Base-by-base conservation (phyloP, 2,888 invertebrate species). In the Dendrolimus houi region DNA sequence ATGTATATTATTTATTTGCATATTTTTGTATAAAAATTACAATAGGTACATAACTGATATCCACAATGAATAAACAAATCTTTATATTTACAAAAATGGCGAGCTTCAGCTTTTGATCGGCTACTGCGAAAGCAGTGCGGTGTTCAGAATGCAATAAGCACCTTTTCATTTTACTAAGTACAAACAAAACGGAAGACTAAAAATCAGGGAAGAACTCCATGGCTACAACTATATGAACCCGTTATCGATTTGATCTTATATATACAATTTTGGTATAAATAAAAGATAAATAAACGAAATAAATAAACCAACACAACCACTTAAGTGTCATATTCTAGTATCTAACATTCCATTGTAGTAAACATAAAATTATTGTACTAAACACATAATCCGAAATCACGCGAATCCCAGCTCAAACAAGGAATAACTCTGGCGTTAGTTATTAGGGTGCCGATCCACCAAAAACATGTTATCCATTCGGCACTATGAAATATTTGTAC, bases 21-120 rank as follows among this genome's bases (percentile, higher is more conserved):
- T 82, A 83, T 78, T 86, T 85, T 88, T 87, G 87, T 90, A 90
- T 88, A 89, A 89, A 89, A 89, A 85, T 85, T 85, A 87, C 82
- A 81, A 81, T 86, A 82, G 79, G 77, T 85, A 85, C 80, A 85
- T 81, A 79, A 84, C 79, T 79, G 80, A 82, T 83, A 81, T 76
- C 75, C 80, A 76, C 76, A 80, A 61, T 71, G 72, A 75, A 72
- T 68, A 80, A 82, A 80, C 68, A 78, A 77, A 77, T 47, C 76
- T 75, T 72, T 78, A 69, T 81, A 81, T 81, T 82, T 82, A 81
- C 79, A 85, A 82, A 29, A 81, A 82, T 79, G 79, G 82, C 85
- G 81, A 86, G 81, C 73, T 77, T 77, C 67, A 81, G 79, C 79
- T 75, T 72, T 67, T 75, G 66, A 67, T 66, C 70, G 68, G 58